Base-by-base conservation (phyloP, 2,113 vertebrate species). In the Grammatotria lemairii region DNA sequence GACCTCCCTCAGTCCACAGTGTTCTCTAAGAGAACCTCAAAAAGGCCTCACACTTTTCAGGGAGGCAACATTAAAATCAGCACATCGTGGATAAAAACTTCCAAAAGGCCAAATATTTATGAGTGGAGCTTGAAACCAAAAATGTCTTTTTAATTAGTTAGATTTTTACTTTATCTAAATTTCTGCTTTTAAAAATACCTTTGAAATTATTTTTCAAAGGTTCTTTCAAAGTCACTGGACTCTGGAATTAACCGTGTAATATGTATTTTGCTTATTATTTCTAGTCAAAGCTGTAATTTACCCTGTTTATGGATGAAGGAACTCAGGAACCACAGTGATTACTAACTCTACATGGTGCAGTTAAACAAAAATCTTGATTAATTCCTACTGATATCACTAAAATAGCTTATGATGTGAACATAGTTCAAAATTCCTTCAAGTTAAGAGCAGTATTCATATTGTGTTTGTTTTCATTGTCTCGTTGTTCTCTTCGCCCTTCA, bases 401-500 rank as follows among this genome's bases (percentile, higher is more conserved):
- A 78, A 78, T 51, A 78, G 42, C 23, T 19, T 1, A 49, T 28
- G 23, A 31, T 28, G 26, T n/a, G 26, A 51, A 78, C 45, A 78
- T 19, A 13, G 45, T 12, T 78, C 42, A 31, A 51, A 51, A 51
- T 51, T 78, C 26, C 23, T 49, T 78, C 73, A 78, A 12, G 26
- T 78, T 78, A 51, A 78, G 45, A 78, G 45, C 73, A 49, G 26
- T 5, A 49, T 31, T 78, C 26, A 31, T 51, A 11, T 7, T 45
- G 19, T 53, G 45, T 63, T 80, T 28, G 65, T 70, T 78, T 40
- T 55, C 54, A 78, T 33, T 7, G 38, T 28, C 42, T 79, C 47
- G 10, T 45, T 79, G 63, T 88, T 90, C 60, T 83, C 70, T 83
- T 82, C 81, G 87, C 51, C 88, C 89, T 93, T 91, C 78, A 83